Evolutionary conservation across 2,797 vertebrate species (phyloP).

Genomic region (Poecile montanus): DNA sequence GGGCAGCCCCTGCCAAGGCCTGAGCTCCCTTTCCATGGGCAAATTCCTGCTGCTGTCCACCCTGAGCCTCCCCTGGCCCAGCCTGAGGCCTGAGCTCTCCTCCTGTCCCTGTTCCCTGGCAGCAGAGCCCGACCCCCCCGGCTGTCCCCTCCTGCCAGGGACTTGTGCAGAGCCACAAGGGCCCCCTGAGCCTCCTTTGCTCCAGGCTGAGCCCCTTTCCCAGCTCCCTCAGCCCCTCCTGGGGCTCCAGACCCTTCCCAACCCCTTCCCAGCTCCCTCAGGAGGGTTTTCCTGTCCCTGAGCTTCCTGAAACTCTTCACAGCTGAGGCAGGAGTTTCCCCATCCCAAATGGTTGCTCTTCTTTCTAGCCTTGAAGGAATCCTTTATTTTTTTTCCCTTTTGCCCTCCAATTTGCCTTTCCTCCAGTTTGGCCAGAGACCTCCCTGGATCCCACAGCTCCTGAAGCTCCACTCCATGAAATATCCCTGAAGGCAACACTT

Average conservation of each 20-base stretch:
- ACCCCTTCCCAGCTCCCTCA: not conserved
- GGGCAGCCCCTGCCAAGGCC: not conserved
- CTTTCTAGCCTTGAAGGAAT: not conserved
- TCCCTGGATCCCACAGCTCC: not conserved
- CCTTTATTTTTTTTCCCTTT: not conserved
- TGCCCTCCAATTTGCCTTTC: not conserved
- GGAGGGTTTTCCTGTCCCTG: not conserved
- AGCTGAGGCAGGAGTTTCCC: not conserved
- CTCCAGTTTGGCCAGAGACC: not conserved
- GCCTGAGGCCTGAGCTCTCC: not conserved
- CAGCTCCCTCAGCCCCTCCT: not conserved
- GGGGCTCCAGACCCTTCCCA: too few species aligned
- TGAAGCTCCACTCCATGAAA: not conserved
- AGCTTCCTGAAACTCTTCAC: not conserved
- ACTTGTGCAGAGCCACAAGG: not conserved
- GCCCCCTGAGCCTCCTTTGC: not conserved
- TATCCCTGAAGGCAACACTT: not conserved
- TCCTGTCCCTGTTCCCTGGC: not conserved
- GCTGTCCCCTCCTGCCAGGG: not conserved
- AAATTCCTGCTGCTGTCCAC: not conserved
- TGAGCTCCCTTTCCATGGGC: not conserved
- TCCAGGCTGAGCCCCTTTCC: not conserved
- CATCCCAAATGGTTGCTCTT: not conserved
- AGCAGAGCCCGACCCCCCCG: not conserved
- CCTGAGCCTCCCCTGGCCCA: not conserved